Evolutionary conservation across 2,888 invertebrate species (phyloP).

Genomic region (Chloroclysta siterata): DNA sequence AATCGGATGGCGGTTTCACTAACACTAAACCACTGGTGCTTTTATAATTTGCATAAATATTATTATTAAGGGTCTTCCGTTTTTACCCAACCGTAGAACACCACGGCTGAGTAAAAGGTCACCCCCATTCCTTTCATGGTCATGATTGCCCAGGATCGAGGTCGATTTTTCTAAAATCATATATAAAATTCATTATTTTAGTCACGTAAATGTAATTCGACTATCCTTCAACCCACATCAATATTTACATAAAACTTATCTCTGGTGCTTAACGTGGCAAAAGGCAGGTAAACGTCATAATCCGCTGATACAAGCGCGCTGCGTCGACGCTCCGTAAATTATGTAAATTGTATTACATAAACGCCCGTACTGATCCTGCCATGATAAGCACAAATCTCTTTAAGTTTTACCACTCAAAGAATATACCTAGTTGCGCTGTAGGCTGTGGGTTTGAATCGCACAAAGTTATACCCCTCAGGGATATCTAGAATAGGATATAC

Average conservation of each 20-base stretch:
- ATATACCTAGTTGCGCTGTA: neutral
- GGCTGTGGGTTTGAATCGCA: no score
- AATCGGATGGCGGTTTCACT: no score
- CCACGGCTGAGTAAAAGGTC: no score
- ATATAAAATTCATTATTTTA: no score
- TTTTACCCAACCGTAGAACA: no score
- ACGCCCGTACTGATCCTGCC: slow-evolving; percentile 43
- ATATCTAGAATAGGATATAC: slow-evolving; percentile 19
- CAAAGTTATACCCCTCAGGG: slow-evolving; percentile 20
- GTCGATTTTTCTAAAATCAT: no score
- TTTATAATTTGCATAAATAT: no score
- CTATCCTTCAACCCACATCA: neutral
- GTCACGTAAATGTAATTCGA: slow-evolving; percentile 5
- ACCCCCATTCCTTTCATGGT: no score
- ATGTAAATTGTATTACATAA: slow-evolving; percentile 56
- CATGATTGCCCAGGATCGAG: no score
- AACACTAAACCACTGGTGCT: no score
- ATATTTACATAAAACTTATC: slow-evolving; percentile 13
- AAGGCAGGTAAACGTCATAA: slow-evolving; percentile 28
- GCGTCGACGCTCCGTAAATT: slow-evolving; percentile 40
- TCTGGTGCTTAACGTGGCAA: slow-evolving; percentile 15
- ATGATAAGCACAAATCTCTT: slow-evolving; percentile 55
- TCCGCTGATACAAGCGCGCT: slow-evolving; percentile 31
- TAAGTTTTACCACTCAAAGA: no score
- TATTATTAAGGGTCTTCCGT: no score